Evolutionary conservation across 2,888 invertebrate genomes (phyloP).

Genomic region (Drosophila ezoana): DNA sequence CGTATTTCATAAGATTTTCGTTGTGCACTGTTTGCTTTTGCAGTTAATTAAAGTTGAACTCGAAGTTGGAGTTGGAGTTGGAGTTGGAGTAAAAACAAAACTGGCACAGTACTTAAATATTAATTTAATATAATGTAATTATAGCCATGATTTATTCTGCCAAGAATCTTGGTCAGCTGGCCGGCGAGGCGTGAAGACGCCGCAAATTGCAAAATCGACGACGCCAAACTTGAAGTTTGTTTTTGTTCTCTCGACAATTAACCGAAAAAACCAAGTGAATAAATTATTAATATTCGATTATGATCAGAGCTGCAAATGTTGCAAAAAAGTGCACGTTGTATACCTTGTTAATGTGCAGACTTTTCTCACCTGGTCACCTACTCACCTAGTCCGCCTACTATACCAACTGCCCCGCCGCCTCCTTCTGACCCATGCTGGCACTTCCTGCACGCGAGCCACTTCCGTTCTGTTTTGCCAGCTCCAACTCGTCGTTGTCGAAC

Average conservation of each 20-base stretch:
- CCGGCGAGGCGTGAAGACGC: conserved; percentile 67
- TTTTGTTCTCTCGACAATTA: conserved; percentile 32
- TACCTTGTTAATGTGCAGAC: conserved; percentile 38
- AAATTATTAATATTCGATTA: conserved; percentile 56
- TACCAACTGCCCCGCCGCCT: not conserved
- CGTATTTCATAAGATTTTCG: conserved; percentile 74
- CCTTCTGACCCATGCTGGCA: conserved; percentile 3
- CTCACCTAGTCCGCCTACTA: conserved; percentile 18
- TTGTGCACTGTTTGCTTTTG: conserved; percentile 76
- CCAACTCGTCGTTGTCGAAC: conserved; percentile 22
- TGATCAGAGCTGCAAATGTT: conserved; percentile 20
- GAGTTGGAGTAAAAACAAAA: conserved; percentile 28
- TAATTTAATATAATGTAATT: conserved; percentile 70
- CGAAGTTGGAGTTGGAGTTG: conserved; percentile 16
- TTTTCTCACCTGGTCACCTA: conserved; percentile 14
- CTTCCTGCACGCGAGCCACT: conserved; percentile 69
- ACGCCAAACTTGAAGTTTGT: conserved; percentile 43
- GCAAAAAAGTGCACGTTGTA: conserved; percentile 34
- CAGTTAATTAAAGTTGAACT: conserved; percentile 66
- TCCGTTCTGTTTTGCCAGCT: conserved; percentile 66
- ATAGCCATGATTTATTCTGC: conserved; percentile 67
- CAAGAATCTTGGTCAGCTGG: conserved; percentile 69
- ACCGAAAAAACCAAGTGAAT: conserved; percentile 59
- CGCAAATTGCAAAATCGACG: conserved; percentile 54
- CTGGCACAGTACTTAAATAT: conserved; percentile 65